Evolutionary conservation across 2,113 vertebrate species (phyloP), one percentile per base, ranked within the genome.

Genomic region (Lepisosteus osseus): DNA sequence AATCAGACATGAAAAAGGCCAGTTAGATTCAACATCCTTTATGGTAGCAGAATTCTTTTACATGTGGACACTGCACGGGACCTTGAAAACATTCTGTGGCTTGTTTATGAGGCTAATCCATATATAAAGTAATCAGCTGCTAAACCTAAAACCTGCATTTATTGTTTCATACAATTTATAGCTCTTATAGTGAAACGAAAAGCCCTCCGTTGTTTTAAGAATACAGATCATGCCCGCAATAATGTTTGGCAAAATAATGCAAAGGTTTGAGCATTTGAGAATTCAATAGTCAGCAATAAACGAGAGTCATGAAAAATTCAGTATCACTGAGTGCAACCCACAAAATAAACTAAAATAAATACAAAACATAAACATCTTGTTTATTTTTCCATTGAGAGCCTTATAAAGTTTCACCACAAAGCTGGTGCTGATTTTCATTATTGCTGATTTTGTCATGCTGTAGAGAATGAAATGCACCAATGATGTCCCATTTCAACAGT

Each of bases 61-160:
- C 29, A 17, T 67, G 7, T 3, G 45, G 45, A 29, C 47, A 51
- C 47, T 67, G 47, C n/a, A 43, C 72, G 78, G 75, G 54, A 72
- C 29, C 29, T 29, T 29, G 29, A 29, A 51, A 29, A 13, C 71
- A 83, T 79, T 75, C 74, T 77, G 69, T 67, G 42, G n/a, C 65
- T 56, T 11, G 42, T 69, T 57, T 69, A 57, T 74, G 75, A 82
- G 80, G 82, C 91, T 94, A 83, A 86, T 90, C 90, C 87, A 81
- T 79, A 89, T 89, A 74, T 85, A 29, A 29, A 29, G 29, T 29
- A 85, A 93, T 94, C 88, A 92, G 86, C 86, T 85, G 81, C 78
- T 83, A 66, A 78, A 74, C 74, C 73, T 78, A 67, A 61, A 78
- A 70, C 11, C 11, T 44, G 43, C 68, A 45, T 65, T 51, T 62